Percentiles rank a stretch among this genome's conserved stretches.
These are phyloP conservation scores for Cephus spinipes DNA, from an alignment of 2,888 invertebrate genomes.

Conservation along the genomic window DNA sequence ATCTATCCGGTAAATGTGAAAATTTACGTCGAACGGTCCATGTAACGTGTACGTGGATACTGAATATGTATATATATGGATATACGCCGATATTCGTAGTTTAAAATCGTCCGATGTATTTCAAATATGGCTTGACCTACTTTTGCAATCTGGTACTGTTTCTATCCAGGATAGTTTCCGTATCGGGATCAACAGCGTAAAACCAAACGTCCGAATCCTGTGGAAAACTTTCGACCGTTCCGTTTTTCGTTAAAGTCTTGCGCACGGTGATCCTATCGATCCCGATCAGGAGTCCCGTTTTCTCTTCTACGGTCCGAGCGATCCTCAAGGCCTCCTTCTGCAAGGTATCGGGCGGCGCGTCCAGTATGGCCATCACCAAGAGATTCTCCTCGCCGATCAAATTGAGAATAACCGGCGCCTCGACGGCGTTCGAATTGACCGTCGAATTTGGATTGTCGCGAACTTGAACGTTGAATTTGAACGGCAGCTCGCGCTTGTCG, in stretches of 20 bases:
- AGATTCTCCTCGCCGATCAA: conserved; percentile 82
- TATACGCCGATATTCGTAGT: not conserved
- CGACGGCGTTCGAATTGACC: conserved; percentile 73
- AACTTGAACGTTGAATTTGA: conserved; percentile 74
- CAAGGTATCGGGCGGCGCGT: conserved; percentile 79
- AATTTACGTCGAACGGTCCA: not conserved
- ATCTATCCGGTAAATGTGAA: not conserved
- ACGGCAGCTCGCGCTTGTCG: conserved; percentile 74
- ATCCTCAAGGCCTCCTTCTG: conserved; percentile 70
- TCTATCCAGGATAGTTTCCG: conserved; percentile 78
- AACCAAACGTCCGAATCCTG: conserved; percentile 89
- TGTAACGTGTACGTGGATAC: not conserved
- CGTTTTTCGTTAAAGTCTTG: conserved; percentile 79
- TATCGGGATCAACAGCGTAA: conserved; percentile 84
- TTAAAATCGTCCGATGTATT: not conserved
- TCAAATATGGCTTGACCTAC: conserved; percentile 59
- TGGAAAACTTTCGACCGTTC: conserved; percentile 76
- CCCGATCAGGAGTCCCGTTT: conserved; percentile 81
- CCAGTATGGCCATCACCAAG: conserved; percentile 81
- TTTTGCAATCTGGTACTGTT: conserved; percentile 79
- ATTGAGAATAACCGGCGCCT: conserved; percentile 80
- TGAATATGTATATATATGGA: not conserved
- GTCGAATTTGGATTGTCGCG: conserved; percentile 79
- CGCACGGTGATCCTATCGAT: conserved; percentile 87
- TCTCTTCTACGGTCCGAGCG: conserved; percentile 76